These are phyloP conservation scores for Galerucella pusilla DNA, from an alignment of 2,888 invertebrate species.

Conservation along the genomic window DNA sequence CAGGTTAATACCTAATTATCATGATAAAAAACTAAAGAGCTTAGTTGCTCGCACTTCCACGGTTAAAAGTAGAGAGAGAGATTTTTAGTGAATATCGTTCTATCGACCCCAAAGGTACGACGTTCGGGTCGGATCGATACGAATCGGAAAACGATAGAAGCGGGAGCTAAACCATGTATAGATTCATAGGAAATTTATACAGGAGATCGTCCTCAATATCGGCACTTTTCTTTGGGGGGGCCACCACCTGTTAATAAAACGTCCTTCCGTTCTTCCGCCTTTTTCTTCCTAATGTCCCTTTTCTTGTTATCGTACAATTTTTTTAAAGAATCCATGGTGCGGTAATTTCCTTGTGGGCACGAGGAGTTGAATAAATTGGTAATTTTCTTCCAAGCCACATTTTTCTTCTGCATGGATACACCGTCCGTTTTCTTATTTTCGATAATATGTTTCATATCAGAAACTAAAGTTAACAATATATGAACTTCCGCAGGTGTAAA, in stretches of 20 bases:
- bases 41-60: no score
- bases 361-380: neutral
- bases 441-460: neutral
- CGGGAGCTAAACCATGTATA: no score
- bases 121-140: no score
- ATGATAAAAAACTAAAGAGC: no score
- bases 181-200: no score
- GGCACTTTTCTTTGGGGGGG: neutral
- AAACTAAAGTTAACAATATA: neutral
- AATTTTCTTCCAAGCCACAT: neutral
- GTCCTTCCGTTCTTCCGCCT: neutral
- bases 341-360: neutral
- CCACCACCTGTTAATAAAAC: slow-evolving; percentile 2
- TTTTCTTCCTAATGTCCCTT: neutral
- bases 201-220: neutral
- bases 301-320: slow-evolving; percentile 2
- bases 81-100: no score
- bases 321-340: neutral
- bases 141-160: no score
- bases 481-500: neutral
- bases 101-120: no score
- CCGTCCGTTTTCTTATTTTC: no score
- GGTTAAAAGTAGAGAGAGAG: no score
- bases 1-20: no score
- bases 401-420: no score